phyloP scores from a whole-genome alignment of 2,113 vertebrate genomes.

The Recurvirostra avosetta region DNA sequence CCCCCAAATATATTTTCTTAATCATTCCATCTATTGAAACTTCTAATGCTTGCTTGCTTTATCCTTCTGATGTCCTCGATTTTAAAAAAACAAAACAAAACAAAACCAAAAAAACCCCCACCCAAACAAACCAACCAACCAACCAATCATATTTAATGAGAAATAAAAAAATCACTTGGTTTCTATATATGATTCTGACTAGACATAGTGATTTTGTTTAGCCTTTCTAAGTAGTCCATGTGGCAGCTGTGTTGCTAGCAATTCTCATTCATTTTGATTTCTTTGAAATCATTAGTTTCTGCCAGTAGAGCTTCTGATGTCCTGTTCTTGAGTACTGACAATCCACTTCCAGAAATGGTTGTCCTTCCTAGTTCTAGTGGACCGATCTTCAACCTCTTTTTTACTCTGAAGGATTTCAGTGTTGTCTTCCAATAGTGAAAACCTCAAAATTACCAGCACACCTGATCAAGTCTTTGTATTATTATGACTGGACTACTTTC shows the following conservation, averaged over 20 bases:
- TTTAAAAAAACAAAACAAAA: not conserved
- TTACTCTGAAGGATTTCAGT: not conserved
- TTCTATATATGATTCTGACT: not conserved
- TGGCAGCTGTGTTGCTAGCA: not conserved
- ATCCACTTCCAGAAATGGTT: not conserved
- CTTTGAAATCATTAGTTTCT: not conserved
- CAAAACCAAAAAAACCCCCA: not conserved
- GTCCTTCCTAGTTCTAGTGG: not conserved
- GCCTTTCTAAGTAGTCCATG: not conserved
- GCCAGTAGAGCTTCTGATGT: not conserved
- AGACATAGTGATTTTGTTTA: not conserved
- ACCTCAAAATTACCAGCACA: not conserved
- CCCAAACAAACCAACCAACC: not conserved
- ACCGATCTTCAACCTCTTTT: not conserved
- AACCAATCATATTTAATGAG: not conserved
- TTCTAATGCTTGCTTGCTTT: not conserved
- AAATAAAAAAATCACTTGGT: not conserved
- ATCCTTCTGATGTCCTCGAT: not conserved
- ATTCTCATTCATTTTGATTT: not conserved
- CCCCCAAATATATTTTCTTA: not conserved
- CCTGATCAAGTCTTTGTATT: not conserved
- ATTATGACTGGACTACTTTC: not conserved
- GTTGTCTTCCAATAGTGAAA: not conserved
- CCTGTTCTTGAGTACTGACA: not conserved
- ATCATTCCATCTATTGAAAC: not conserved